Evolutionary conservation across 2,797 vertebrate species (phyloP).

Genomic region (Notolepis coatsorum): DNA sequence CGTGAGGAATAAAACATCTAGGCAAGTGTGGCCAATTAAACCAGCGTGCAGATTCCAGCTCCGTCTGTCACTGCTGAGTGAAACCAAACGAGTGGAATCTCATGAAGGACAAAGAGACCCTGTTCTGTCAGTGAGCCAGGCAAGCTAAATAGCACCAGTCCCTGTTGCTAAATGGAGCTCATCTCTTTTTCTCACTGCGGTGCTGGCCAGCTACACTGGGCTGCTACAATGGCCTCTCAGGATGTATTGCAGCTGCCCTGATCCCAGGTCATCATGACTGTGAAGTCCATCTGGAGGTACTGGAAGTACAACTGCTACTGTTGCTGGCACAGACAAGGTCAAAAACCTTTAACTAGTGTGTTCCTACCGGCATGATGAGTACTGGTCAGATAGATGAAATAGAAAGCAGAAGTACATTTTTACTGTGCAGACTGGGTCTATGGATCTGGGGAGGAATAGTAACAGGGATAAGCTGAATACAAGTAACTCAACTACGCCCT

Average conservation of each 20-base stretch:
- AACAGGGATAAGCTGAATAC: slow-evolving; percentile 32
- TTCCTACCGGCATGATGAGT: neutral
- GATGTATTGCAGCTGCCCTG: slow-evolving; percentile 26
- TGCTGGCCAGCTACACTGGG: no score
- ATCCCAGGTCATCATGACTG: slow-evolving; percentile 7
- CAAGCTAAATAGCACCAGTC: neutral
- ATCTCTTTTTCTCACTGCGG: slow-evolving; percentile 11
- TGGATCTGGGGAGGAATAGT: slow-evolving; percentile 36
- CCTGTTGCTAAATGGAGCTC: slow-evolving; percentile 22
- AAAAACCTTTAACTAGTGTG: slow-evolving; percentile 22
- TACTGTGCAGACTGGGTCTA: slow-evolving; percentile 19
- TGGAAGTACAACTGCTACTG: slow-evolving; percentile 27
- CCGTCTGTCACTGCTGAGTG: no score
- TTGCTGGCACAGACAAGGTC: slow-evolving; percentile 8
- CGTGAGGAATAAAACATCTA: slow-evolving; percentile 34
- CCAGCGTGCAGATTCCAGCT: no score
- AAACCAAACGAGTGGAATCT: no score
- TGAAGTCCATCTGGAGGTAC: slow-evolving; percentile 24
- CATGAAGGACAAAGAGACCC: slow-evolving; percentile 26
- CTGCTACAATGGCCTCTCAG: no score
- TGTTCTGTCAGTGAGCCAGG: slow-evolving; percentile 9
- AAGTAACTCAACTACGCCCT: slow-evolving; percentile 29
- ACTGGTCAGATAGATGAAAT: no score
- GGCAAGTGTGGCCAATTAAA: slow-evolving; percentile 45
- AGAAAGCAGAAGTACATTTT: slow-evolving; percentile 17